Conservation (phyloP, 2,797 vertebrate genomes). For the Acanthornis magna region DNA sequence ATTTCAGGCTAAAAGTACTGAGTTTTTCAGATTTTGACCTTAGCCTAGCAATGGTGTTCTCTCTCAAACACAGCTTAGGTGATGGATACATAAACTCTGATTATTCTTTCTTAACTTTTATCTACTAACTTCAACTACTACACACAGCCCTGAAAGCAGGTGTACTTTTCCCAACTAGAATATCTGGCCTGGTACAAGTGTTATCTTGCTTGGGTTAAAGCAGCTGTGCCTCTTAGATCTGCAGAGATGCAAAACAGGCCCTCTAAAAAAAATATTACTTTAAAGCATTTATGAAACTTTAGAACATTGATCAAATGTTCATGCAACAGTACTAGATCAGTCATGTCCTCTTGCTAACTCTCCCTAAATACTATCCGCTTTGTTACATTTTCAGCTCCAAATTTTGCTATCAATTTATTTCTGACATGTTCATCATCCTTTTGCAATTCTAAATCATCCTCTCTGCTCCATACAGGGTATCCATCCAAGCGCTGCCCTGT, state of each 20-base stretch:
- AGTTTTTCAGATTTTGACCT: background rate
- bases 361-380: constrained; percentile 73
- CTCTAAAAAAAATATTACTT: background rate
- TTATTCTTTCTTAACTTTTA: background rate
- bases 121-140: background rate
- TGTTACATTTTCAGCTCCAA: constrained; percentile 76
- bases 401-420: constrained; percentile 71
- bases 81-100: background rate
- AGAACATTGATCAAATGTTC: background rate
- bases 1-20: background rate
- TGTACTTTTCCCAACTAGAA: background rate
- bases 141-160: background rate
- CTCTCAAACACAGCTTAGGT: background rate
- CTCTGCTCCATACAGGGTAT: constrained; percentile 74
- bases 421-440: constrained; percentile 54
- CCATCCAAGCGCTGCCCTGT: constrained; percentile 72
- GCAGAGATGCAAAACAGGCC: background rate
- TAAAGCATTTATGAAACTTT: background rate
- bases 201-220: background rate
- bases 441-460: constrained; percentile 76
- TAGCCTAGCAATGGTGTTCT: background rate
- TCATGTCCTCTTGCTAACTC: constrained; percentile 39
- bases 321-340: background rate
- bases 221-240: background rate
- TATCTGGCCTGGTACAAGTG: fast-evolving